Evolutionary conservation across 2,797 vertebrate species (phyloP).

Genomic region (Mycteria americana): DNA sequence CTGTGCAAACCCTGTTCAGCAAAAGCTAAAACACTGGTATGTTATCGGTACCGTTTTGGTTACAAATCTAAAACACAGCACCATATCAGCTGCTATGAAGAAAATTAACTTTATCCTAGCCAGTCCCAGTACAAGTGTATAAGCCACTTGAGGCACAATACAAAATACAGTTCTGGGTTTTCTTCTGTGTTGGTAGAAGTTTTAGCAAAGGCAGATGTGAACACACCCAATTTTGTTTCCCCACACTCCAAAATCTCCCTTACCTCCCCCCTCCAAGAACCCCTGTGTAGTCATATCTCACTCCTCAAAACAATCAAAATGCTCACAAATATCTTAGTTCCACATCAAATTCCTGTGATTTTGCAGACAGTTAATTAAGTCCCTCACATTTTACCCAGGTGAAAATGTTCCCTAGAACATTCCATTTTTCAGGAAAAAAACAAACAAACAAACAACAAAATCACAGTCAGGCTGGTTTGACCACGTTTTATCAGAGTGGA

Average conservation of each 20-base stretch:
- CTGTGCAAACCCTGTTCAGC: not conserved
- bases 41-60: not conserved
- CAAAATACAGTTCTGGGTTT: not conserved
- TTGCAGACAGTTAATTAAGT: not conserved
- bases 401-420: not conserved
- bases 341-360: not conserved
- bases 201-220: not conserved
- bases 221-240: not conserved
- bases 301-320: not conserved
- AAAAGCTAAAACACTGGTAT: not conserved
- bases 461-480: not conserved
- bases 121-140: not conserved
- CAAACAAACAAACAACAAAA: not conserved
- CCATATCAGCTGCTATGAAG: not conserved
- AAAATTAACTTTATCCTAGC: not conserved
- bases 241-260: not conserved
- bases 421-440: not conserved
- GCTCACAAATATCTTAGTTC: not conserved
- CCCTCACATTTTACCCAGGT: not conserved
- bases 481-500: not conserved
- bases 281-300: not conserved
- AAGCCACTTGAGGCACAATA: not conserved
- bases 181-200: not conserved
- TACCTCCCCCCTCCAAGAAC: fast-evolving
- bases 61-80: not conserved